Evolutionary conservation across 2,888 invertebrate genomes (phyloP).

Genomic region (Himalopsyche kuldschensis): DNA sequence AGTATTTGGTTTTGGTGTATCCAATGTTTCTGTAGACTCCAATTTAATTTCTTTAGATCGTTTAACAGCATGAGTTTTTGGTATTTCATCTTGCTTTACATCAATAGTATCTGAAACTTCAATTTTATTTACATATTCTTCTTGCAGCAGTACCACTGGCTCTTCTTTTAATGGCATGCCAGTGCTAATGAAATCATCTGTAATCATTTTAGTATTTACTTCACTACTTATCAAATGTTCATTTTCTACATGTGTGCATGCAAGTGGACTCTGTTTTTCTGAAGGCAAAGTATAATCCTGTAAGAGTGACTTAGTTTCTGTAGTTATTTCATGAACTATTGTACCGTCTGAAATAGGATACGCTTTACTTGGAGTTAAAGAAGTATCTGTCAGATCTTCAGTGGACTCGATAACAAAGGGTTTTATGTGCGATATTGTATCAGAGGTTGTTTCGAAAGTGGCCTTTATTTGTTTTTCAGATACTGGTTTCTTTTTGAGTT

Average conservation of each 20-base stretch:
- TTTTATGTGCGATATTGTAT: slow-evolving; percentile 29
- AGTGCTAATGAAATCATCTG: slow-evolving; percentile 22
- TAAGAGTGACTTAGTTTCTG: slow-evolving; percentile 25
- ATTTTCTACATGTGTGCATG: slow-evolving; percentile 23
- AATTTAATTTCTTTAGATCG: slow-evolving; percentile 43
- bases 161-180: neutral
- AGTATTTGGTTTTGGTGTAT: slow-evolving; percentile 42
- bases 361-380: slow-evolving; percentile 16
- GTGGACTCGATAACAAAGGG: slow-evolving; percentile 42
- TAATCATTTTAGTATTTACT: slow-evolving; percentile 32
- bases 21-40: slow-evolving; percentile 38
- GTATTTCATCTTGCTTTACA: slow-evolving; percentile 48
- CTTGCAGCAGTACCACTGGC: neutral
- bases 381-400: slow-evolving; percentile 26
- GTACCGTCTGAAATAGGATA: slow-evolving; percentile 24
- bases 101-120: slow-evolving; percentile 47
- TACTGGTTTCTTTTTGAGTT: slow-evolving; percentile 22
- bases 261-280: slow-evolving; percentile 15
- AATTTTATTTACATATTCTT: slow-evolving; percentile 32
- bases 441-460: slow-evolving; percentile 31
- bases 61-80: slow-evolving; percentile 50
- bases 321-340: slow-evolving; percentile 23
- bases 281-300: slow-evolving; percentile 29
- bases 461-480: slow-evolving; percentile 18
- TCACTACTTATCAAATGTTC: slow-evolving; percentile 37